Evolutionary conservation across 2,797 vertebrate species (phyloP).

Genomic region (Momotus momota): DNA sequence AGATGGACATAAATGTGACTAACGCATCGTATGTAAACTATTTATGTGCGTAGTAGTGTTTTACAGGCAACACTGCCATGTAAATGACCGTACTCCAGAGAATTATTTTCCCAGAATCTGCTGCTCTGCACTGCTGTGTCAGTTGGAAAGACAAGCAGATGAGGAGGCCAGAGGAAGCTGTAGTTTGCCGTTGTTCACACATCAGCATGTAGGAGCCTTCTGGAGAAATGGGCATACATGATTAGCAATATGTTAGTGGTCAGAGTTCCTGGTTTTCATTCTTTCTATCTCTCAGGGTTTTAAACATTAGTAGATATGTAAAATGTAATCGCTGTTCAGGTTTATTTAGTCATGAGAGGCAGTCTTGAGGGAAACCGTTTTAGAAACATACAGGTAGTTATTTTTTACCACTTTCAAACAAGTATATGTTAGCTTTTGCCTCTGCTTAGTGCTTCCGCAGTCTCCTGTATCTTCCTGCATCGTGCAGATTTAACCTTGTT

Average conservation of each 20-base stretch:
- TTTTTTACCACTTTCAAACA: background rate
- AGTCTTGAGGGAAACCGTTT: background rate
- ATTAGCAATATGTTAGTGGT: fast-evolving
- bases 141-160: background rate
- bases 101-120: background rate
- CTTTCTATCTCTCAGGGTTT: background rate
- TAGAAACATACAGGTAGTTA: background rate
- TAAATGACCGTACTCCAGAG: background rate
- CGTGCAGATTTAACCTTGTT: background rate
- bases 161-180: background rate
- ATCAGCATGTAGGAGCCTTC: background rate
- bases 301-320: background rate
- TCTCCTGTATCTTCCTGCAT: background rate
- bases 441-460: background rate
- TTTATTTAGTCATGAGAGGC: background rate
- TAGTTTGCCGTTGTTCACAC: background rate
- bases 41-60: background rate
- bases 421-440: background rate
- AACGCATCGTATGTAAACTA: background rate
- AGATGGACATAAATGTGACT: background rate
- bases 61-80: background rate
- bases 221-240: background rate
- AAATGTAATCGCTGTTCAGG: background rate
- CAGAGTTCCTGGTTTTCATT: background rate
- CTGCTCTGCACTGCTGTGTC: background rate